A percentile compares a stretch with the other conserved stretches of the same genome.
Evolutionary conservation across 2,797 vertebrate genomes (phyloP).

Genomic region (Ptychadena robeensis): DNA sequence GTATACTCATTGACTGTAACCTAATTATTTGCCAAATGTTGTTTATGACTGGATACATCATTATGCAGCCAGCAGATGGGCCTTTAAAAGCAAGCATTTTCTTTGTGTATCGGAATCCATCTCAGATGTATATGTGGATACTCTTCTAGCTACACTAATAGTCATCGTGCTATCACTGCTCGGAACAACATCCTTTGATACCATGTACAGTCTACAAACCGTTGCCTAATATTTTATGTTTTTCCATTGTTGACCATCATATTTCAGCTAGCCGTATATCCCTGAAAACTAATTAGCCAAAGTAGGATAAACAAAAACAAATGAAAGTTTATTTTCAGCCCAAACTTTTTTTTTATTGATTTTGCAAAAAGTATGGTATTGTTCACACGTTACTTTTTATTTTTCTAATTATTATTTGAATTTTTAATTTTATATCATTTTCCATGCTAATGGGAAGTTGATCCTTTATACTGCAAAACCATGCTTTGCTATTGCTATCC

Average conservation of each 20-base stretch:
- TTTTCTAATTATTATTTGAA: no score
- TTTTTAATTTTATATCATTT: no score
- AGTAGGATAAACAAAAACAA: background rate
- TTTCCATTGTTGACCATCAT: no score
- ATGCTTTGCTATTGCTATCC: no score
- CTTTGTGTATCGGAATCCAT: background rate
- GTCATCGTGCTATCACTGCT: background rate
- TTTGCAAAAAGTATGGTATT: background rate
- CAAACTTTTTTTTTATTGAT: background rate
- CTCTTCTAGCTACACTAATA: background rate
- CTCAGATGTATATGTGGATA: background rate
- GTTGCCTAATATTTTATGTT: background rate
- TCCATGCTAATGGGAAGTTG: no score
- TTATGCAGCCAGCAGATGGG: slow-evolving; percentile 3
- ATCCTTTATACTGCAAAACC: no score
- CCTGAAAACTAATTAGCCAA: background rate
- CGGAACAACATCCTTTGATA: background rate
- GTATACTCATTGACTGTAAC: background rate
- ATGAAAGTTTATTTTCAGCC: background rate
- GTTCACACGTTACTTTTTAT: background rate
- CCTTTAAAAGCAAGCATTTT: background rate
- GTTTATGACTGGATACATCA: background rate
- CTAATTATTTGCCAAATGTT: slow-evolving; percentile 6
- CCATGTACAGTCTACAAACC: background rate
- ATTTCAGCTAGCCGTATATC: background rate